Percentiles rank a stretch among this genome's conserved stretches.
phyloP scores from a whole-genome alignment of 2,888 invertebrate genomes.

The Colletes collaris region DNA sequence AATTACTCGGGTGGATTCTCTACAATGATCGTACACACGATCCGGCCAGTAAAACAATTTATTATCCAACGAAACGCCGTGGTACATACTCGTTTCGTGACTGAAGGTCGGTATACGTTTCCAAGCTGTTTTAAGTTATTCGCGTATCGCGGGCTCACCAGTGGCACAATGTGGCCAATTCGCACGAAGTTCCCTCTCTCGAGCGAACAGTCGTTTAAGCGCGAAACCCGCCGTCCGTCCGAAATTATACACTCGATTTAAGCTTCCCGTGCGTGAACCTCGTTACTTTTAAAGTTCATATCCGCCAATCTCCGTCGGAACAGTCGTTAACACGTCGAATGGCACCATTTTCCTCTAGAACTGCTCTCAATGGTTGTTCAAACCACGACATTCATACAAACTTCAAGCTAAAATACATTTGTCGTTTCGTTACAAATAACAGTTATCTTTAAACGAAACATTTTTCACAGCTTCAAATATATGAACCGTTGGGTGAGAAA shows the following conservation, averaged over 20 bases:
- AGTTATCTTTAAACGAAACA: too few relatives aligned
- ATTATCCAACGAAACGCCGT: constrained; percentile 22
- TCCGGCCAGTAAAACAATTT: constrained; percentile 21
- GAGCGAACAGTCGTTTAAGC: constrained; percentile 46
- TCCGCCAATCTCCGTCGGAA: constrained; percentile 41
- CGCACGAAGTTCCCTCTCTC: constrained; percentile 52
- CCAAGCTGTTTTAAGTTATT: constrained; percentile 22
- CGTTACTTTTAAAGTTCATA: constrained; percentile 47
- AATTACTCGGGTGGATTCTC: constrained; percentile 11
- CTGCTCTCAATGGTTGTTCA: too few relatives aligned
- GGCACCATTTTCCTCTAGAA: constrained; percentile 27
- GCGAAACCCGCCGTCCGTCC: constrained; percentile 37
- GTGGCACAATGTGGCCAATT: constrained; percentile 14
- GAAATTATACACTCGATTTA: constrained; percentile 62
- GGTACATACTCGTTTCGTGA: constrained; percentile 37
- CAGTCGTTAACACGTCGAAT: constrained; percentile 50
- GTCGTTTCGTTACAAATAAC: too few relatives aligned
- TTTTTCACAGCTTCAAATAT: too few relatives aligned
- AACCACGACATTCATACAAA: too few relatives aligned
- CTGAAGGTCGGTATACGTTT: constrained; percentile 35
- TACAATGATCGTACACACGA: constrained; percentile 10
- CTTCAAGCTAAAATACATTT: too few relatives aligned
- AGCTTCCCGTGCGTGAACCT: constrained; percentile 1
- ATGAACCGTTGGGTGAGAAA: too few relatives aligned
- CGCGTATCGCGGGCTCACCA: constrained; percentile 11